Conservation (phyloP, 1,140 invertebrate genomes). For the Papilio dardanus region DNA sequence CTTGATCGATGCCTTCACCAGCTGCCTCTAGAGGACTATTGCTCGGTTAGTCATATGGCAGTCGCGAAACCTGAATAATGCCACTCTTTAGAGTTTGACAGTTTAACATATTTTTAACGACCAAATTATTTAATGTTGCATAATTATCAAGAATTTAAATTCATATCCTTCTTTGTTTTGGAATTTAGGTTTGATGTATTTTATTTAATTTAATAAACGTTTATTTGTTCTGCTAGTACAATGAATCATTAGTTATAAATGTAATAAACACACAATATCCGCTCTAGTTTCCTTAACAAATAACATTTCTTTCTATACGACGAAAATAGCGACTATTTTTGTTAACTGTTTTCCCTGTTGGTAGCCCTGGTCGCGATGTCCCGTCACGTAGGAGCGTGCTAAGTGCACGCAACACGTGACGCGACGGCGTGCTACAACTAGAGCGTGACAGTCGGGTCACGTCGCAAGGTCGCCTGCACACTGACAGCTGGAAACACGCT, state of each 20-base stretch:
- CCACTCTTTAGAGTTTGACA: background rate
- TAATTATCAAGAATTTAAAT: no score
- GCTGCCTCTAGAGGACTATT: background rate
- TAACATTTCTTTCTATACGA: background rate
- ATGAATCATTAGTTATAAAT: background rate
- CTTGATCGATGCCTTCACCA: background rate
- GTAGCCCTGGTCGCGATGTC: constrained; percentile 12
- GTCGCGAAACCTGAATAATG: background rate
- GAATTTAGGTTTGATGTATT: no score
- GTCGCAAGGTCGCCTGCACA: constrained; percentile 32
- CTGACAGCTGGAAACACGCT: background rate
- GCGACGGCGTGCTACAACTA: constrained; percentile 20
- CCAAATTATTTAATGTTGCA: background rate
- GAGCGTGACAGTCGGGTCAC: constrained; percentile 21
- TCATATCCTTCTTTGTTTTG: no score
- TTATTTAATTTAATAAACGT: background rate
- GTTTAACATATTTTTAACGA: background rate
- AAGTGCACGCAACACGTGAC: constrained; percentile 34
- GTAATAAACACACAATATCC: background rate
- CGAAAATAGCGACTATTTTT: background rate
- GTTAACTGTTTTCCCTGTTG: background rate
- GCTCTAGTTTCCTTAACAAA: background rate
- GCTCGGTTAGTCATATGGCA: no score
- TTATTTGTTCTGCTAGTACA: background rate
- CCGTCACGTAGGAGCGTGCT: constrained; percentile 31